A percentile compares a stretch with the other conserved stretches of the same genome.
phyloP scores from a whole-genome alignment of 2,113 vertebrate genomes.

The Nipponia nippon region DNA sequence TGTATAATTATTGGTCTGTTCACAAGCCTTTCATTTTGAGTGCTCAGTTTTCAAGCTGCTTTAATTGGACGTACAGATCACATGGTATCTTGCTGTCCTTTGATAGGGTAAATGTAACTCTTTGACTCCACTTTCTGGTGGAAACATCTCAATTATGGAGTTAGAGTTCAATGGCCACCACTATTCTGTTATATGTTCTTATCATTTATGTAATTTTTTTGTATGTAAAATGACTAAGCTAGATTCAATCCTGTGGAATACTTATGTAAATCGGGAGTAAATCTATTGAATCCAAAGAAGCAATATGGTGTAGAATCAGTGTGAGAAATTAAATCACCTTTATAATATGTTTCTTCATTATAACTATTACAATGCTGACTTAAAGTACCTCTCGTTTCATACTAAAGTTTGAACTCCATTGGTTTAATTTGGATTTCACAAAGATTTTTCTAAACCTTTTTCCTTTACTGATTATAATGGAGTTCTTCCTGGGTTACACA shows the following conservation, averaged over 20 bases:
- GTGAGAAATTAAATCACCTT: background rate
- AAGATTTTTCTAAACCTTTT: background rate
- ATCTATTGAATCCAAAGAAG: background rate
- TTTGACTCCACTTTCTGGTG: background rate
- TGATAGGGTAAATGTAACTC: background rate
- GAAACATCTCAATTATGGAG: background rate
- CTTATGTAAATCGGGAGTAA: background rate
- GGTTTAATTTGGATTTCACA: background rate
- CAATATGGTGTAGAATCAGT: background rate
- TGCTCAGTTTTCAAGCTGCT: conserved; percentile 23
- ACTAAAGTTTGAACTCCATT: background rate
- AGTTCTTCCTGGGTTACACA: background rate
- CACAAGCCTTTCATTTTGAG: conserved; percentile 25
- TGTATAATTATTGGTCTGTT: conserved; percentile 46
- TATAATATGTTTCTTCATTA: background rate
- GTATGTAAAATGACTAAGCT: background rate
- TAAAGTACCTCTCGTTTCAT: background rate
- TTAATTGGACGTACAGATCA: background rate
- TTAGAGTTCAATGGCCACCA: background rate
- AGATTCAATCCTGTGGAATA: background rate
- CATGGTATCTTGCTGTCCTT: background rate
- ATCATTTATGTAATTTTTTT: background rate
- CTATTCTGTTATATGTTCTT: background rate
- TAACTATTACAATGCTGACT: background rate
- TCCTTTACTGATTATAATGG: background rate